phyloP scores from a whole-genome alignment of 2,113 vertebrate genomes.

The Solenodon paradoxus region DNA sequence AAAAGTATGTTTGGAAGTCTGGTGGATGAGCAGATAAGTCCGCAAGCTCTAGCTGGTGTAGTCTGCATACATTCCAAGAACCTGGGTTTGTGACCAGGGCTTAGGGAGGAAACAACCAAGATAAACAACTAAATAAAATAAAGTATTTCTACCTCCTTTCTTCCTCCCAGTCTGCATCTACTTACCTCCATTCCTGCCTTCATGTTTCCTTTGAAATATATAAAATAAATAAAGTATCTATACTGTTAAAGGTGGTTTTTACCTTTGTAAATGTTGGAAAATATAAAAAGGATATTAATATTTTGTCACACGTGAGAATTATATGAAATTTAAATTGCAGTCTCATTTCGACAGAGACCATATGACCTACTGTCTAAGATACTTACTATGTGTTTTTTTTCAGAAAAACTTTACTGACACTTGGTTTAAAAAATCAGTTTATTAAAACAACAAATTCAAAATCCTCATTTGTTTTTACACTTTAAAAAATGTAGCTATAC shows the following conservation, averaged over 20 bases:
- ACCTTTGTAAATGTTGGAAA: background rate
- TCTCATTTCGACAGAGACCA: background rate
- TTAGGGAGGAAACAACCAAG: too few species aligned
- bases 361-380: background rate
- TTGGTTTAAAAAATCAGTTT: background rate
- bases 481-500: background rate
- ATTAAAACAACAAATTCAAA: slow-evolving; percentile 19
- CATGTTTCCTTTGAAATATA: too few species aligned
- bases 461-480: background rate
- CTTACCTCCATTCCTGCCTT: too few species aligned
- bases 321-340: background rate
- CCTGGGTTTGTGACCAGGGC: too few species aligned
- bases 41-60: too few species aligned
- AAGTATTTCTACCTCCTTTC: too few species aligned
- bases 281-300: background rate
- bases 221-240: background rate
- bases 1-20: background rate
- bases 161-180: too few species aligned
- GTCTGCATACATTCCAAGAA: too few species aligned
- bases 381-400: background rate
- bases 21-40: too few species aligned
- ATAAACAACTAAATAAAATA: too few species aligned
- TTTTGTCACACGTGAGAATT: background rate
- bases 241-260: background rate
- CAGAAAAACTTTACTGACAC: background rate